Evolutionary conservation across 2,113 vertebrate species (phyloP), one percentile per base, ranked within the genome.

Genomic region (Pelodiscus sinensis): DNA sequence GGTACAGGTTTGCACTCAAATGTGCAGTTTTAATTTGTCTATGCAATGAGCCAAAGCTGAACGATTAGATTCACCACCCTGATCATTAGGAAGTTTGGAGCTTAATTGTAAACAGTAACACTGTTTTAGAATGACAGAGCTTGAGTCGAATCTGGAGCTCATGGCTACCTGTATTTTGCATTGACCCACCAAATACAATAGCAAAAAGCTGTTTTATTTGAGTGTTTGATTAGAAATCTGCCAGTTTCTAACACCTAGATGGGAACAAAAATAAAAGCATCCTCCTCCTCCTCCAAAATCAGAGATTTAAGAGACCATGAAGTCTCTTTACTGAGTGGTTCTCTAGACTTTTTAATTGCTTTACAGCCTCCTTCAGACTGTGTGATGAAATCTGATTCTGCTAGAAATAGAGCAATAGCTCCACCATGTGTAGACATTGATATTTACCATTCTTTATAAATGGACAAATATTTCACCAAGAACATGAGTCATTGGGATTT

Each of bases 401-500:
- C 7, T 31, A 6, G 55, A 79, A 6, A 15, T 50, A 73, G 95
- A 79, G 84, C 95, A 95, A 93, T 3, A 96, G 94, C 96, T 92
- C 97, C 97, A 80, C 93, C 97, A 71, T 89, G 97, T 80, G 97
- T 80, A 56, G 87, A 52, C 81, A 62, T 9, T 1, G 22, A 82
- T 16, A 14, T 60, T 75, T 62, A 56, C 35, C 0, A 50, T 44
- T 2, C 79, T 75, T 88, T 89, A 54, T 58, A 86, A 57, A 52
- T 58, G 27, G 7, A 58, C 44, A 82, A 52, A n/a, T 86, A 31
- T 55, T 84, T 89, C 79, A 2, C 13, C 56, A 71, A 13, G 27
- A 85, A 51, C 8, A 31, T 0, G 0, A 57, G 5, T 0, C 55
- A 78, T 14, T 87, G 81, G 9, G 13, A 25, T 62, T 51, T 78